Percentiles rank a stretch among this genome's conserved stretches.
Conservation (phyloP, 2,113 vertebrate genomes). For the Festucalex cinctus region DNA sequence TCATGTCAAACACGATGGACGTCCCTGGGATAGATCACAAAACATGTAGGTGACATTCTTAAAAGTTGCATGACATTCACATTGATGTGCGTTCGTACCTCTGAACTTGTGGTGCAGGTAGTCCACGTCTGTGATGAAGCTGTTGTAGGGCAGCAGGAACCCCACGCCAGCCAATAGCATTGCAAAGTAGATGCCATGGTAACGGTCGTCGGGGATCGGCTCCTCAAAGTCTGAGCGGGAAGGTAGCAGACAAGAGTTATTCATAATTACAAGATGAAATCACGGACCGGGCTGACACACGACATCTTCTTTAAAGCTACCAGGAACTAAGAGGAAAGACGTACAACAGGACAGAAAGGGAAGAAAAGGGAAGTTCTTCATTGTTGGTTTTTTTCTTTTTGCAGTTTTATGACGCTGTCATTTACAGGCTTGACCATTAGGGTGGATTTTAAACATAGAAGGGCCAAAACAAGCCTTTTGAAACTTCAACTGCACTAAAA, state of each 20-base stretch:
- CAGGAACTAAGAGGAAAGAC: constrained; percentile 25
- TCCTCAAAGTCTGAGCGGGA: constrained; percentile 74
- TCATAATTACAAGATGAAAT: constrained; percentile 17
- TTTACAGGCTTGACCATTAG: no score
- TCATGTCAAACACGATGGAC: constrained; percentile 97
- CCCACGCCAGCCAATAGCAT: constrained; percentile 96
- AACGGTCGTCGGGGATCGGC: constrained; percentile 84
- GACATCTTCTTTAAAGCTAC: constrained; percentile 11
- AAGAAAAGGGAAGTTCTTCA: background rate
- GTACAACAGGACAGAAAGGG: background rate
- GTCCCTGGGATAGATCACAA: constrained; percentile 77
- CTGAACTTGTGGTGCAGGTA: constrained; percentile 94
- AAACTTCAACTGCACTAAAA: no score
- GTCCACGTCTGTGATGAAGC: constrained; percentile 96
- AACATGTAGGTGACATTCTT: background rate
- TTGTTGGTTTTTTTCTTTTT: background rate
- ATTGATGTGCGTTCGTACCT: constrained; percentile 66
- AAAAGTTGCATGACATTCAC: background rate
- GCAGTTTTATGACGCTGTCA: no score
- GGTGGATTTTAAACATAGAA: no score
- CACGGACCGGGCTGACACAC: background rate
- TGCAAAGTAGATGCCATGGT: constrained; percentile 96
- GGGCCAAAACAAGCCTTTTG: no score
- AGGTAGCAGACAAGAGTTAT: constrained; percentile 24
- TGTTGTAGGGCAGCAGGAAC: constrained; percentile 97